Evolutionary conservation across 2,797 vertebrate species (phyloP), one percentile per base, ranked within the genome.

Genomic region (Pseudochirops corinnae): DNA sequence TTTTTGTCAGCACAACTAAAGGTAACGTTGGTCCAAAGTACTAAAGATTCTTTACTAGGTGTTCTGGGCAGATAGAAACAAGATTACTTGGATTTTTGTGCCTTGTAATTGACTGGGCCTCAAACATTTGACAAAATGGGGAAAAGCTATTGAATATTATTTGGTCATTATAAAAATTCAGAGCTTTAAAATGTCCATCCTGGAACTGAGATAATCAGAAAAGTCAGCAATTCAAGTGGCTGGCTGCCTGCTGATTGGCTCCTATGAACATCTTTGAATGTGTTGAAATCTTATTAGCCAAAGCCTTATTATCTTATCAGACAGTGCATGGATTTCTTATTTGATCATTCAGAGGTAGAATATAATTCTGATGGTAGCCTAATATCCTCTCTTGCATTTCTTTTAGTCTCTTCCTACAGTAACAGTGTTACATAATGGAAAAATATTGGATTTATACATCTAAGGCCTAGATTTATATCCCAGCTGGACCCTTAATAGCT

Each of bases 261-360:
- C n/a, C 90, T 50, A 92, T 91, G 92, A 90, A 97, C 91, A 92
- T 96, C 33, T 94, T 56, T 93, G 57, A 91, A 93, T 93, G 92
- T 93, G 50, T 57, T 95, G 74, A 82, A 29, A 13, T 96, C 93
- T 94, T 94, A 56, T 95, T 97, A 93, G 58, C 67, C 93, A 96
- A 57, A 92, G 96, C 21, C 0, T 95, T 94, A 60, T 90, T 92
- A 96, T 55, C 90, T 57, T 87, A 91, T 91, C 90, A 91, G 29
- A 52, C 16, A 55, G 52, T 31, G 55, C 52, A 55, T 55, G 26
- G 13, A n/a, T 55, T 91, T 55, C 53, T 53, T 31, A 91, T 91
- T 55, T 53, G 90, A 55, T 55, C 90, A 29, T 55, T 91, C 52
- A 55, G 18, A 91, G 33, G 90, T 55, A 91, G 33, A 55, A 87